These are phyloP conservation scores for Trachelipus rathkii DNA, from an alignment of 1,140 invertebrate species.

Conservation along the genomic window DNA sequence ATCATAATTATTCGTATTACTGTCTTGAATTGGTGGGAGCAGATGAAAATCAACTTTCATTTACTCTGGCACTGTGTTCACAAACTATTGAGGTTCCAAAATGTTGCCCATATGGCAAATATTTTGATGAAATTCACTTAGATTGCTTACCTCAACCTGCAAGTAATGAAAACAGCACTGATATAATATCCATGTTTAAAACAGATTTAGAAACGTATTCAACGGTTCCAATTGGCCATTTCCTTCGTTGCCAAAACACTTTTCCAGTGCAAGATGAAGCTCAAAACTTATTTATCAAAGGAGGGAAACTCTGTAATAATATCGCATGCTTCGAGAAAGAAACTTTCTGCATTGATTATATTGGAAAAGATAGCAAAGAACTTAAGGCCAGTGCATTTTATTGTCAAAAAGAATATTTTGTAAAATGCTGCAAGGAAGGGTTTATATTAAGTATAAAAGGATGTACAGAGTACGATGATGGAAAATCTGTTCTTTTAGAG, in stretches of 20 bases:
- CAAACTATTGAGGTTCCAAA: not conserved
- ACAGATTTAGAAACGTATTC: not conserved
- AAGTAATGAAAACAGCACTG: not conserved
- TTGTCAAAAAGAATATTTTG: constrained; percentile 3
- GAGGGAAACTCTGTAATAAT: not conserved
- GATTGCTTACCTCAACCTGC: not conserved
- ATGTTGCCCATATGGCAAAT: not conserved
- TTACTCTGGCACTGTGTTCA: not conserved
- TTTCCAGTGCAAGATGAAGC: not conserved
- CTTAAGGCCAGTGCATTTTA: not conserved
- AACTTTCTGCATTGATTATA: not conserved
- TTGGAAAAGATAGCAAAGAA: not conserved
- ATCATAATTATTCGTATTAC: not conserved
- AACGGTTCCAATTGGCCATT: not conserved
- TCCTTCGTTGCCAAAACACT: not conserved
- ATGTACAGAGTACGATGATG: not conserved
- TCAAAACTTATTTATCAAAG: not conserved
- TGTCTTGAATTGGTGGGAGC: not conserved
- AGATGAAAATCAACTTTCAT: not conserved
- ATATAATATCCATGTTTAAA: not conserved
- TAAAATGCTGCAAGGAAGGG: not conserved
- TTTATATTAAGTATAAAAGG: not conserved
- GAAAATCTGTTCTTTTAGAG: not conserved
- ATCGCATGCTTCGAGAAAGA: not conserved
- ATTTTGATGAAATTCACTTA: not conserved